phyloP scores from a whole-genome alignment of 2,797 vertebrate species.

The Heliangelus exortis region DNA sequence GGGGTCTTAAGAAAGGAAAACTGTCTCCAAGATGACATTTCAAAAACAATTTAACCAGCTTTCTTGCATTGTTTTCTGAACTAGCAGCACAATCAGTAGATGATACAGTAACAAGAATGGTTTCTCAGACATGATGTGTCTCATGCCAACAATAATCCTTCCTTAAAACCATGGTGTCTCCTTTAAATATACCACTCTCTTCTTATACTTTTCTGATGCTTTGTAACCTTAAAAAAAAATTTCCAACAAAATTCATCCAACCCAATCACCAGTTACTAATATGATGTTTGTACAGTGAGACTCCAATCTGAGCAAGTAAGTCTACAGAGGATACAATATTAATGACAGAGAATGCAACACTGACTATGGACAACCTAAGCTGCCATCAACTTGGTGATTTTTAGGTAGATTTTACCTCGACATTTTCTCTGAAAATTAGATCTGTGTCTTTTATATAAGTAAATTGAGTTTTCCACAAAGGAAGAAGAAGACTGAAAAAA shows the following conservation, averaged over 20 bases:
- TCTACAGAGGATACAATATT: not conserved
- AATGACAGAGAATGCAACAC: not conserved
- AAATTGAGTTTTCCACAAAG: not conserved
- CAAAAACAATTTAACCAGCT: slow-evolving; percentile 32
- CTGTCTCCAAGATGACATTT: slow-evolving; percentile 22
- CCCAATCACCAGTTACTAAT: not conserved
- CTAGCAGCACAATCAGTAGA: not conserved
- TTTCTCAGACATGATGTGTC: not conserved
- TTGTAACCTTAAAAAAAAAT: not conserved
- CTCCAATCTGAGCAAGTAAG: not conserved
- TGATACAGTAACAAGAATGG: not conserved
- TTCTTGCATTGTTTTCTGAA: slow-evolving; percentile 16
- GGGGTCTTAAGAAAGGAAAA: slow-evolving; percentile 26
- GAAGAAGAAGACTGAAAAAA: not conserved
- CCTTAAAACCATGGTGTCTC: not conserved
- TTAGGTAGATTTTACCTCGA: not conserved
- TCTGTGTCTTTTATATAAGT: not conserved
- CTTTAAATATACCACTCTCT: not conserved
- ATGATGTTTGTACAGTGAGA: not conserved
- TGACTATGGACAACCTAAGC: not conserved
- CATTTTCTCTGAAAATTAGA: not conserved
- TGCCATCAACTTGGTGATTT: not conserved
- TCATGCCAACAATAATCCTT: not conserved
- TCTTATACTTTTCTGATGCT: not conserved
- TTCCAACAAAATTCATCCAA: not conserved